phyloP scores from a whole-genome alignment of 2,113 vertebrate species.

The Silurus glanis region DNA sequence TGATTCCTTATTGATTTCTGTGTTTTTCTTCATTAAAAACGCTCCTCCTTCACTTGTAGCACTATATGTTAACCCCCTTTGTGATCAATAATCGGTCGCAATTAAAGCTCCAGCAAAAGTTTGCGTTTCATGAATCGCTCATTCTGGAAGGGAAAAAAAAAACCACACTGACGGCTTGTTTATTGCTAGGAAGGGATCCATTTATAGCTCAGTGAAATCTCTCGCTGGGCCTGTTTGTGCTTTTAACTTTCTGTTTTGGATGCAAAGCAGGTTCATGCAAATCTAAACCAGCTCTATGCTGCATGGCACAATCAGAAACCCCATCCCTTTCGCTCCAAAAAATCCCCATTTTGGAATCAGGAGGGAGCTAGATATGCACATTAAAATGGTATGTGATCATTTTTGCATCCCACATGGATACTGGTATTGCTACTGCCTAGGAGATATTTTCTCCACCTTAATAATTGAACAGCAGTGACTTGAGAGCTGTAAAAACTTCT shows the following conservation, averaged over 20 bases:
- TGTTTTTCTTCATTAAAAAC: background rate
- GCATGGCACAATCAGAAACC: constrained; percentile 1
- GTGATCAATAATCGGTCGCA: background rate
- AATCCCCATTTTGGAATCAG: constrained; percentile 2
- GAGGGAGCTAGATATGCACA: background rate
- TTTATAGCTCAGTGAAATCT: background rate
- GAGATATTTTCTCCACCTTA: background rate
- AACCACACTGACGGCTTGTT: background rate
- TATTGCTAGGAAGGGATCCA: background rate
- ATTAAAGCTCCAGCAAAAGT: constrained; percentile 2
- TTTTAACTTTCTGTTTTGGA: constrained; percentile 10
- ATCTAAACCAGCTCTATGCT: constrained; percentile 4
- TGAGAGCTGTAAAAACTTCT: background rate
- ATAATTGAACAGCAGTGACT: constrained; percentile 1
- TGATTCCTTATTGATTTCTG: constrained; percentile 30
- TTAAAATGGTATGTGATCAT: background rate
- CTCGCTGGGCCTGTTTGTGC: constrained; percentile 12
- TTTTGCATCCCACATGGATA: background rate
- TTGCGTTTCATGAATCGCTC: background rate
- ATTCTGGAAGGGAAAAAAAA: background rate
- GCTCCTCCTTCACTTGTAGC: background rate
- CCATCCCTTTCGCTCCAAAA: constrained; percentile 14
- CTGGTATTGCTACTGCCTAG: background rate
- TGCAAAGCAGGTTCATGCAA: constrained; percentile 46
- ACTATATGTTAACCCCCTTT: background rate